These are phyloP conservation scores for Adelges cooleyi DNA, from an alignment of 1,140 invertebrate genomes.

Conservation along the genomic window DNA sequence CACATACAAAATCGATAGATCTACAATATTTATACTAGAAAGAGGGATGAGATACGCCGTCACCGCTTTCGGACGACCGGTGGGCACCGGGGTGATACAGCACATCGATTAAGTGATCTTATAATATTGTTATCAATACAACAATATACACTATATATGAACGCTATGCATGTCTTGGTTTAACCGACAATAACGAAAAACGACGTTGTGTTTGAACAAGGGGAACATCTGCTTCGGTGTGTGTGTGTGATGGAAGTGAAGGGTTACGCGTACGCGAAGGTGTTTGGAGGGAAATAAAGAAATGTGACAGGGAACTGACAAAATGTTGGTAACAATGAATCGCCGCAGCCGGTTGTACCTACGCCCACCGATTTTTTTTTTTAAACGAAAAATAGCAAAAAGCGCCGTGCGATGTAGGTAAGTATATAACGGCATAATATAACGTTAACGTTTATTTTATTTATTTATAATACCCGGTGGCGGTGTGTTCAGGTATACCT, in stretches of 20 bases:
- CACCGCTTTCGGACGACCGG: too few relatives aligned
- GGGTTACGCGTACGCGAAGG: not conserved
- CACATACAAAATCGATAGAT: too few relatives aligned
- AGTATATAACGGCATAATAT: not conserved
- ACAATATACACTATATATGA: too few relatives aligned
- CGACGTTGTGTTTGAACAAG: not conserved
- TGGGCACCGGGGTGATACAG: not conserved
- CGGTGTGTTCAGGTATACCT: not conserved
- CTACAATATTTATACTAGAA: too few relatives aligned
- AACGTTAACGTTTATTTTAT: constrained; percentile 23
- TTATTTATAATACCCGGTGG: constrained; percentile 10
- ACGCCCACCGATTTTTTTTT: constrained; percentile 24
- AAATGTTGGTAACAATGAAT: constrained; percentile 29
- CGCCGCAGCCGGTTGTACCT: constrained; percentile 5
- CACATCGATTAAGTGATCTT: not conserved
- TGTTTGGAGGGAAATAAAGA: constrained; percentile 10
- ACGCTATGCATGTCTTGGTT: not conserved
- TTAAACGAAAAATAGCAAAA: constrained; percentile 7
- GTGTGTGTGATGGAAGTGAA: not conserved
- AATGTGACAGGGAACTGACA: constrained; percentile 25
- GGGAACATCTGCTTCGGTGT: constrained; percentile 14
- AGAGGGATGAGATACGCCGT: too few relatives aligned
- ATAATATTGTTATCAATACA: too few relatives aligned
- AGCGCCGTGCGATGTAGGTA: not conserved
- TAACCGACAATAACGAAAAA: constrained; percentile 21